Conservation (phyloP, 2,797 vertebrate genomes). For the Chromobotia macracanthus region DNA sequence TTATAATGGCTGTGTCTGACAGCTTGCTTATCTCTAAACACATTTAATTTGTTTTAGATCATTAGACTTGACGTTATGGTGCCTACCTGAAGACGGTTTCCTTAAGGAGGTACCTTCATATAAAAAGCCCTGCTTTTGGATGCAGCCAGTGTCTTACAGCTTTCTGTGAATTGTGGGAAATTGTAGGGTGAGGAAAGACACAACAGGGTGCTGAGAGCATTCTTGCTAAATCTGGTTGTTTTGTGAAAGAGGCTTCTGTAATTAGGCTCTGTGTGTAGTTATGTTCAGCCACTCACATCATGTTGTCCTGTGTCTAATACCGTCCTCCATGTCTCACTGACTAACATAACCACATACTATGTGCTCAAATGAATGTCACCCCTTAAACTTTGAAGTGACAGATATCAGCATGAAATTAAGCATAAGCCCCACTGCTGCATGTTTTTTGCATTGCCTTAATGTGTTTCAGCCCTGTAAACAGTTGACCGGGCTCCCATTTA, state of each 20-base stretch:
- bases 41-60: neutral
- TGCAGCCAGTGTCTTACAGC: neutral
- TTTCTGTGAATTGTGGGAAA: neutral
- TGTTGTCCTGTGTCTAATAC: conserved; percentile 70
- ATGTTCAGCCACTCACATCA: conserved; percentile 74
- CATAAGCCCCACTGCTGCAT: conserved; percentile 77
- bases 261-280: conserved; percentile 73
- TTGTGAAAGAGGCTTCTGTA: conserved; percentile 59
- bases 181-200: neutral
- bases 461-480: conserved; percentile 82
- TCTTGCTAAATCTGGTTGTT: conserved; percentile 70
- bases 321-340: conserved; percentile 73
- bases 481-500: conserved; percentile 68
- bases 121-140: neutral
- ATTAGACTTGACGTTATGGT: neutral
- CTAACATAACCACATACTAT: conserved; percentile 66
- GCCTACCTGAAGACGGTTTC: neutral
- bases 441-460: conserved; percentile 79
- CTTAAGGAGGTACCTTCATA: neutral
- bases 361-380: conserved; percentile 65
- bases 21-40: neutral
- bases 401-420: conserved; percentile 77
- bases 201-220: conserved; percentile 63
- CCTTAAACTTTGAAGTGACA: conserved; percentile 68
- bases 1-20: neutral